A percentile compares a stretch with the other conserved stretches of the same genome.
These are phyloP conservation scores for Campylorhamphus procurvoides DNA, from an alignment of 2,113 vertebrate genomes.

Conservation along the genomic window DNA sequence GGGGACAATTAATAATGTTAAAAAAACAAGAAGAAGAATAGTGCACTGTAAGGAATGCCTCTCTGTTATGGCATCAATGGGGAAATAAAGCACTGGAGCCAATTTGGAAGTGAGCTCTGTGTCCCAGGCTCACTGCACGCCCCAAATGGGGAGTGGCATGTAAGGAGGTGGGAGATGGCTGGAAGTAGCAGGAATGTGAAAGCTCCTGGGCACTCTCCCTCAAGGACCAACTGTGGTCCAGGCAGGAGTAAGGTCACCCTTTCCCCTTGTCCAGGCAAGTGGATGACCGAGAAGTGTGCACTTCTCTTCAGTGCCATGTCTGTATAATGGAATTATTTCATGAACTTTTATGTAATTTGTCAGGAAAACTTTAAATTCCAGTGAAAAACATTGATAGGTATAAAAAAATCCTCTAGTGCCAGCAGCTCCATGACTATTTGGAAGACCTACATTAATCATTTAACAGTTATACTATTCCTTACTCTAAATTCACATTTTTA, in stretches of 20 bases:
- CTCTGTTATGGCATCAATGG: background rate
- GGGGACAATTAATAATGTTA: constrained; percentile 30
- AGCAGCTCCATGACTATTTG: background rate
- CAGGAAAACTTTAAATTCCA: background rate
- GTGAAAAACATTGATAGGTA: background rate
- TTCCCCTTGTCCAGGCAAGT: background rate
- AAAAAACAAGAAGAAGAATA: constrained; percentile 1
- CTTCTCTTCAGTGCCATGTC: background rate
- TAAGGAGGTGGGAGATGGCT: background rate
- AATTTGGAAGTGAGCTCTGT: background rate
- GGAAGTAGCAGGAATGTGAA: background rate
- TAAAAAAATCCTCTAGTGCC: background rate
- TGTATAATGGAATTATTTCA: background rate
- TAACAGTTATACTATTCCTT: background rate
- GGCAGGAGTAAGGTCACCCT: background rate
- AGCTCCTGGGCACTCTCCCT: background rate
- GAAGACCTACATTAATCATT: background rate
- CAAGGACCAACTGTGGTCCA: background rate
- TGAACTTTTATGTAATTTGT: background rate
- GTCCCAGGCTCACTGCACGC: background rate
- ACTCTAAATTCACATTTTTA: background rate
- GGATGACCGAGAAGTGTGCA: background rate
- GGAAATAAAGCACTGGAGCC: background rate
- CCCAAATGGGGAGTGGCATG: fast-evolving
- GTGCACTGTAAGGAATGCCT: fast-evolving